Conservation (phyloP, 2,797 vertebrate species). For the Phrynocephalus guinanensis region DNA sequence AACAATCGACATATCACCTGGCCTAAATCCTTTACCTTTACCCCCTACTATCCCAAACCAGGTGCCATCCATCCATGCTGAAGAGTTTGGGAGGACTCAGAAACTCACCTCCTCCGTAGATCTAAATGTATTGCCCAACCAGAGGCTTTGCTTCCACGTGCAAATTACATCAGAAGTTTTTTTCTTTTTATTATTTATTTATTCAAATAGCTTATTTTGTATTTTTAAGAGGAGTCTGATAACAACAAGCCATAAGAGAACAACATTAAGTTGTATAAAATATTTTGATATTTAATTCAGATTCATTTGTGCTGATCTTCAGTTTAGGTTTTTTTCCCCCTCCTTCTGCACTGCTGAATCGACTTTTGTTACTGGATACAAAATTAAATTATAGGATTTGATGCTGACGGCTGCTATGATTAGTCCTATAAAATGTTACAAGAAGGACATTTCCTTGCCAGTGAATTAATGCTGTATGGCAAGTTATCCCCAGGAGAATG, state of each 20-base stretch:
- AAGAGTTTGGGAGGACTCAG: too few species aligned
- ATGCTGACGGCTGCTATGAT: not conserved
- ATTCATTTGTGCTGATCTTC: not conserved
- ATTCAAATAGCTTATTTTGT: not conserved
- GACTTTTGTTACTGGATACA: not conserved
- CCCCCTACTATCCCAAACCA: too few species aligned
- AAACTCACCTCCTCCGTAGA: too few species aligned
- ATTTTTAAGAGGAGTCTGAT: not conserved
- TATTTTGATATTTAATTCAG: not conserved
- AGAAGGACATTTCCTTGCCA: not conserved
- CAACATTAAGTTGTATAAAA: not conserved
- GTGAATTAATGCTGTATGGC: not conserved
- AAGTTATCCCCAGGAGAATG: not conserved
- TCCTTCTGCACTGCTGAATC: not conserved
- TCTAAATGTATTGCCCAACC: too few species aligned
- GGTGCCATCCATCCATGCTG: too few species aligned
- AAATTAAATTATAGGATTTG: conserved; percentile 5
- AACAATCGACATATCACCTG: too few species aligned
- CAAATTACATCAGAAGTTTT: too few species aligned
- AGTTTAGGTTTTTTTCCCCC: not conserved
- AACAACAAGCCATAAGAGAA: not conserved
- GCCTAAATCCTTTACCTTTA: too few species aligned
- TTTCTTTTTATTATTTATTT: too few species aligned
- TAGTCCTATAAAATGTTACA: not conserved
- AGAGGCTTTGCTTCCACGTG: too few species aligned